Evolutionary conservation across 2,797 vertebrate genomes (phyloP).

Genomic region (Pseudocheirus occidentalis): DNA sequence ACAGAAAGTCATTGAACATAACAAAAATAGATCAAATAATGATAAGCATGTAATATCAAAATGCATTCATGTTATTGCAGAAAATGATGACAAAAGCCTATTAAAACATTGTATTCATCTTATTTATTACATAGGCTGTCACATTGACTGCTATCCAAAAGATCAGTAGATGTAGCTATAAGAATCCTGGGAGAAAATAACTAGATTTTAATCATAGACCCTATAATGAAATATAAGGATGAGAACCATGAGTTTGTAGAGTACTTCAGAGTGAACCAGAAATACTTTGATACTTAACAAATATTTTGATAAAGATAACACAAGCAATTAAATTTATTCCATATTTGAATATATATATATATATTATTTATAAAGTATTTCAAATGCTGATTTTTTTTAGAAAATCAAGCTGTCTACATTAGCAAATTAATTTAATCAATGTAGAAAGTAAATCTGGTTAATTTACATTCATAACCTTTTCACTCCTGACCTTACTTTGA

Average conservation of each 20-base stretch:
- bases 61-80: neutral
- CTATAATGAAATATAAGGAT: neutral
- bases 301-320: neutral
- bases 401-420: neutral
- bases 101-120: neutral
- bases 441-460: neutral
- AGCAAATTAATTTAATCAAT: neutral
- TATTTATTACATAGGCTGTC: neutral
- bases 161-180: neutral
- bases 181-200: neutral
- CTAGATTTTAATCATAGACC: neutral
- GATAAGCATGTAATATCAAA: neutral
- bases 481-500: neutral
- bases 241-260: neutral
- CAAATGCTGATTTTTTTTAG: neutral
- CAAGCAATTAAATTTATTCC: neutral
- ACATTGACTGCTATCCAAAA: neutral
- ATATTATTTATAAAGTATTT: no score
- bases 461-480: neutral
- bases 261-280: neutral
- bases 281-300: neutral
- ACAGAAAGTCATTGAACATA: neutral
- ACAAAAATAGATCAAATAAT: neutral
- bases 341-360: neutral
- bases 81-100: neutral